phyloP scores from a whole-genome alignment of 2,797 vertebrate genomes.

The Salmo trutta region DNA sequence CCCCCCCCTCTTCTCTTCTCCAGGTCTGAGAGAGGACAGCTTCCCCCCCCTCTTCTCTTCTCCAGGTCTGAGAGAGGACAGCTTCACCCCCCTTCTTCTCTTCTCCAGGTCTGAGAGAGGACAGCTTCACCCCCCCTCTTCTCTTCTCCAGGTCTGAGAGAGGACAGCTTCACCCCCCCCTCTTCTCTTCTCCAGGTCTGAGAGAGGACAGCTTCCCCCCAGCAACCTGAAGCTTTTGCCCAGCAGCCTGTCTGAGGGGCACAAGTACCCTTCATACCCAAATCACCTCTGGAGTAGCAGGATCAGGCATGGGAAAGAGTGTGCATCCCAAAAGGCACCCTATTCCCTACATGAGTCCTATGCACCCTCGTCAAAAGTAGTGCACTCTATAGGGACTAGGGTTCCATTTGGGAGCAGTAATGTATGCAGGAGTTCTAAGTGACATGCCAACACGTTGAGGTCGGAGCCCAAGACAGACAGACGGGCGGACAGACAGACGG shows the following conservation, averaged over 20 bases:
- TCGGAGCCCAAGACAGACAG: not conserved
- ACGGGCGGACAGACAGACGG: no score
- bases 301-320: not conserved
- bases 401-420: not conserved
- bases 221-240: not conserved
- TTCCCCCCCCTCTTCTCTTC: no score
- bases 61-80: no score
- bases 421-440: constrained; percentile 7
- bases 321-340: not conserved
- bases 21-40: no score
- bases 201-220: no score
- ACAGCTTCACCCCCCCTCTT: no score
- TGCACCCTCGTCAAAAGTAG: no score
- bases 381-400: not conserved
- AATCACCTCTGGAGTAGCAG: constrained; percentile 11
- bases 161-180: no score
- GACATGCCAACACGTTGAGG: not conserved
- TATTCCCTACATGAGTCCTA: not conserved
- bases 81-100: no score
- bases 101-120: no score
- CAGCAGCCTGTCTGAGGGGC: not conserved
- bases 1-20: no score
- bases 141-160: not conserved
- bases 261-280: constrained; percentile 14
- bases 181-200: no score